A percentile compares a stretch with the other conserved stretches of the same genome.
Conservation (phyloP, 2,113 vertebrate species). For the Calyptommatus sinebrachiatus region DNA sequence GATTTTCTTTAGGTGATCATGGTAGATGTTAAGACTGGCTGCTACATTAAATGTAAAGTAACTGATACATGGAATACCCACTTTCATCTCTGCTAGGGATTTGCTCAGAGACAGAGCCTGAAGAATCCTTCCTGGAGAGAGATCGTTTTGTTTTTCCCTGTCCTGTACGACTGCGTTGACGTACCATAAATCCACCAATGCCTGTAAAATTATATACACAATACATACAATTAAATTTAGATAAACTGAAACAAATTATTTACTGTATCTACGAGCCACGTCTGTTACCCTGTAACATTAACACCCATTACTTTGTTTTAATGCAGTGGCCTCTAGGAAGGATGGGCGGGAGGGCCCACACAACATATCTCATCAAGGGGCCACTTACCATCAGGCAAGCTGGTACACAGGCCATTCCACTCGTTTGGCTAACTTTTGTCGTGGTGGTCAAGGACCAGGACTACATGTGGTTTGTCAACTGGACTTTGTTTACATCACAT, state of each 20-base stretch:
- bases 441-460: no score
- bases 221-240: not conserved
- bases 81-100: constrained; percentile 80
- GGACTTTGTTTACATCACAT: no score
- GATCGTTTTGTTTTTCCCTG: constrained; percentile 84
- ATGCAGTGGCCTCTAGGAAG: no score
- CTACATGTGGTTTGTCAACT: no score
- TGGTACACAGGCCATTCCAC: no score
- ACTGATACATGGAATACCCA: constrained; percentile 46
- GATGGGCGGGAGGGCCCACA: no score
- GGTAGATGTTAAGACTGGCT: not conserved
- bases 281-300: no score
- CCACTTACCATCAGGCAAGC: no score
- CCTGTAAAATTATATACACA: constrained; percentile 69
- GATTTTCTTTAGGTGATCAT: not conserved
- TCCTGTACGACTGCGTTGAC: constrained; percentile 89
- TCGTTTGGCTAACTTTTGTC: no score
- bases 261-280: no score
- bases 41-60: constrained; percentile 6
- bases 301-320: no score
- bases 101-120: constrained; percentile 84
- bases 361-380: no score
- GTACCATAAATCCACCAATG: constrained; percentile 98
- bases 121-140: constrained; percentile 84
- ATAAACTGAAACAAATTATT: not conserved